Evolutionary conservation across 2,113 vertebrate genomes (phyloP).

Genomic region (Albula goreensis): DNA sequence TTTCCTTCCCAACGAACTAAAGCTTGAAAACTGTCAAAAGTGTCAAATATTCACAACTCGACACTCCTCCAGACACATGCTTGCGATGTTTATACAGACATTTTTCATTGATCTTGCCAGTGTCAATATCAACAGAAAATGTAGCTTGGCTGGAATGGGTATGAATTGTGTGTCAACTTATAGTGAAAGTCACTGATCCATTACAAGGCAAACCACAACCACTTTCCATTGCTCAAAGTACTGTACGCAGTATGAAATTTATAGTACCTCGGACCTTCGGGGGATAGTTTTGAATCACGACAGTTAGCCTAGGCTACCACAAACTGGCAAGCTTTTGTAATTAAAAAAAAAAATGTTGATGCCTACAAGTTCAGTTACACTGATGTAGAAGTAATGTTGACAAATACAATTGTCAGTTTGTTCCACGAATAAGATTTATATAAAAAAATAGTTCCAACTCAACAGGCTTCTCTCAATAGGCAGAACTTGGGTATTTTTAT

Average conservation of each 20-base stretch:
- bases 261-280: background rate
- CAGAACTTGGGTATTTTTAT: constrained; percentile 2
- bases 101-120: background rate
- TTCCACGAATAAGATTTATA: background rate
- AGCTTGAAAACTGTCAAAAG: background rate
- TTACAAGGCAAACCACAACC: background rate
- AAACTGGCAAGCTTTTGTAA: background rate
- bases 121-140: background rate
- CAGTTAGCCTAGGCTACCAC: background rate
- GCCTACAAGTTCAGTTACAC: background rate
- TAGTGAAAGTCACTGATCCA: background rate
- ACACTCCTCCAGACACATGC: background rate
- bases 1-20: background rate
- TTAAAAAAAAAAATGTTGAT: background rate
- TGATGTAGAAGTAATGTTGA: background rate
- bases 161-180: background rate
- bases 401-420: background rate
- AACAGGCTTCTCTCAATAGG: background rate
- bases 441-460: background rate
- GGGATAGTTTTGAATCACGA: background rate
- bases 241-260: background rate
- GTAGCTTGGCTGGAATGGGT: background rate
- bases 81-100: background rate
- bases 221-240: background rate
- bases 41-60: background rate